Percentiles rank a stretch among this genome's conserved stretches.
Conservation (phyloP, 2,797 vertebrate species). For the Melopsittacus undulatus region DNA sequence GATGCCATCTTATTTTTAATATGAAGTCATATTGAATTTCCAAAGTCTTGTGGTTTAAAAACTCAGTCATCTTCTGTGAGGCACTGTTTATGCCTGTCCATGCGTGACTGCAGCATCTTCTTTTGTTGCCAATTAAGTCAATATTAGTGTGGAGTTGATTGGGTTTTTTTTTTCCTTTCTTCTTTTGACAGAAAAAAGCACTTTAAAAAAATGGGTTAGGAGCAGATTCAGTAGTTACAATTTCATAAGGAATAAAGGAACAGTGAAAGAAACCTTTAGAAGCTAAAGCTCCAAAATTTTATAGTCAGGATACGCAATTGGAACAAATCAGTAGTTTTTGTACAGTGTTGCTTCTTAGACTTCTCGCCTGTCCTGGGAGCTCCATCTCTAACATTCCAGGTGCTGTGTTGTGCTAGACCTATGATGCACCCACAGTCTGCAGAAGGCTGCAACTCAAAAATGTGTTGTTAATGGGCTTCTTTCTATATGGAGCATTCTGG, state of each 20-base stretch:
- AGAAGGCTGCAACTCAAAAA: background rate
- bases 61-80: background rate
- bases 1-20: background rate
- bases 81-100: background rate
- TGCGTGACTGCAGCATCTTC: background rate
- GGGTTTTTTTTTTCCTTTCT: background rate
- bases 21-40: background rate
- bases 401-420: background rate
- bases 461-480: background rate
- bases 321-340: background rate
- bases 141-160: rapidly evolving
- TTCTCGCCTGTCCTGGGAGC: background rate
- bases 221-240: background rate
- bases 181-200: background rate
- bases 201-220: background rate
- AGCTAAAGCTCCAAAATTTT: background rate
- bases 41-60: background rate
- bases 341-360: background rate
- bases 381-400: background rate
- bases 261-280: background rate
- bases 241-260: background rate
- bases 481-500: background rate
- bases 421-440: background rate
- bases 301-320: background rate
- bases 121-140: background rate